Evolutionary conservation across 2,113 vertebrate genomes (phyloP), one percentile per base, ranked within the genome.

Genomic region (Pluvianellus socialis): DNA sequence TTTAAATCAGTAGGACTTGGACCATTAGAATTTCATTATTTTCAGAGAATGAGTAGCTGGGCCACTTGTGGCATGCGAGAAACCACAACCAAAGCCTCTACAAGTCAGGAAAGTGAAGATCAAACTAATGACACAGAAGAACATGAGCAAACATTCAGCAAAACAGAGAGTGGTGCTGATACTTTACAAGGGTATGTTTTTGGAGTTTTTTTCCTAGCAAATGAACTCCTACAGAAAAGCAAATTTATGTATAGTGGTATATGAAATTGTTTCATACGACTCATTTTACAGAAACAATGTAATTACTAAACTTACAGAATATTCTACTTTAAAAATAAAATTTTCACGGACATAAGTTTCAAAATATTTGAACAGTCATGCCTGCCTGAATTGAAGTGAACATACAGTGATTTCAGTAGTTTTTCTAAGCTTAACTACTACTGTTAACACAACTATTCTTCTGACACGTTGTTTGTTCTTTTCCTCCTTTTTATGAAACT

Each of bases 31-130:
- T 99, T 99, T 88, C 92, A 98, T 23, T 98, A 98, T 71, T 99
- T 99, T 97, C 99, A 99, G 93, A 98, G 99, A 79, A 99, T 99
- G 99, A 99, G 99, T 77, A 99, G 99, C 88, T 99, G 99, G 99
- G 99, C 99, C 7, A 99, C 99, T 5, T 99, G 99, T 96, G 99
- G 99, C 49, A 97, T 98, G 98, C 95, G 58, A 93, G 97, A 93
- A 80, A 72, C 90, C 17, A n/a, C 75, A 83, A 22, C 58, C 58
- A 97, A 93, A 95, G 44, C 66, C 27, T 89, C 79, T 53, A 4
- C 50, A 23, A 45, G 35, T 30, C 42, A 95, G 86, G 79, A 75
- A 73, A 45, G 49, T 65, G 84, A 96, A 86, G 91, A 83, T 18
- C 44, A 79, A 19, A 74, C 7, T 13, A 80, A 42, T 3, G 83